These are phyloP conservation scores for Oxyura jamaicensis DNA, from an alignment of 2,113 vertebrate genomes.

Conservation along the genomic window DNA sequence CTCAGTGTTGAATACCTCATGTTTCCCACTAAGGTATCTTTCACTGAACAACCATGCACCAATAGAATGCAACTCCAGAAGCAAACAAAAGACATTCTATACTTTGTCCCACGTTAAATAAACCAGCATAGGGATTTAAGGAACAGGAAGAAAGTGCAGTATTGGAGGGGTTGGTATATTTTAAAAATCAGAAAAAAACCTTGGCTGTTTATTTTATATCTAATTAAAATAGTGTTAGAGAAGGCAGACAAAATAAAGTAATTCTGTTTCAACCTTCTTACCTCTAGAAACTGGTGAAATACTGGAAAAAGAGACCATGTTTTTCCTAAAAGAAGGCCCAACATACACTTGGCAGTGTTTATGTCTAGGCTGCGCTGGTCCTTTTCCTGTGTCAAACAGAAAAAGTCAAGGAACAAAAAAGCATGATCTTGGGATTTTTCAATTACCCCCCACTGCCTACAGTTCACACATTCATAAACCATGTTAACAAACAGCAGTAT, in stretches of 20 bases:
- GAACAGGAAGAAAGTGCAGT: background rate
- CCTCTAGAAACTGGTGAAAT: constrained; percentile 99
- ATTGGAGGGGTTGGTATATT: background rate
- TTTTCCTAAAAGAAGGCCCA: constrained; percentile 98
- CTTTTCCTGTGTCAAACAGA: constrained; percentile 87
- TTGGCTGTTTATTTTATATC: background rate
- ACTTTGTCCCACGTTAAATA: background rate
- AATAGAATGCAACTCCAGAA: background rate
- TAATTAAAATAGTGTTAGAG: background rate
- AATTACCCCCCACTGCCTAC: background rate
- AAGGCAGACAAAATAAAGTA: background rate
- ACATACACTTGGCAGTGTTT: constrained; percentile 99
- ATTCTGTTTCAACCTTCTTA: constrained; percentile 60
- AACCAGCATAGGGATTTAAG: background rate
- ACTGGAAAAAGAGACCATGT: constrained; percentile 98
- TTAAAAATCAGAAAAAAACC: background rate
- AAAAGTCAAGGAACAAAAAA: background rate
- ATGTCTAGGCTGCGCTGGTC: constrained; percentile 99
- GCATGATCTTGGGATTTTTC: background rate
- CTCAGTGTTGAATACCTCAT: background rate
- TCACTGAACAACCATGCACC: background rate
- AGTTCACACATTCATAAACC: background rate
- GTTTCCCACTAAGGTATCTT: background rate
- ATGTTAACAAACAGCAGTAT: background rate
- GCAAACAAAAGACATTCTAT: background rate